Evolutionary conservation across 2,888 invertebrate genomes (phyloP).

Genomic region (Himalopsyche japonica): DNA sequence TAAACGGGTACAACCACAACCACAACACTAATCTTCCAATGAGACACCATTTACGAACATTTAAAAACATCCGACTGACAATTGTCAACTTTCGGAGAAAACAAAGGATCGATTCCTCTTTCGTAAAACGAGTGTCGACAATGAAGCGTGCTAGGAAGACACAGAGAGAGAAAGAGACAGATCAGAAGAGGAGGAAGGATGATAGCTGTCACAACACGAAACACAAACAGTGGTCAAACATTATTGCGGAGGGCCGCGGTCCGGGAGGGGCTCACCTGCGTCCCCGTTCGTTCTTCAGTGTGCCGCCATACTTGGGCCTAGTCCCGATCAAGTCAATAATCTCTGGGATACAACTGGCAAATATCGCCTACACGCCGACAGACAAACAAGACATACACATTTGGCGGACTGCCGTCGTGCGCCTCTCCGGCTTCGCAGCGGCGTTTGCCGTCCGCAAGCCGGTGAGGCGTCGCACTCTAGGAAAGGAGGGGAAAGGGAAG

Average conservation of each 20-base stretch:
- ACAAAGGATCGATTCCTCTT: slow-evolving; percentile 59
- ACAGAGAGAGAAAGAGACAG: slow-evolving; percentile 31
- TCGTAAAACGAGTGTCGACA: slow-evolving; percentile 60
- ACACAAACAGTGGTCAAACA: slow-evolving; percentile 61
- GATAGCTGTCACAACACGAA: slow-evolving; percentile 63
- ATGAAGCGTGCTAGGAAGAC: slow-evolving; percentile 63
- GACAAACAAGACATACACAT: slow-evolving; percentile 54
- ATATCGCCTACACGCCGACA: slow-evolving; percentile 91
- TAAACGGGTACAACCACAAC: slow-evolving; percentile 40
- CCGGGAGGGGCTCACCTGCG: slow-evolving; percentile 88
- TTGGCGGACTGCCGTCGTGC: slow-evolving; percentile 38
- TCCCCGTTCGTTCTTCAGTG: slow-evolving; percentile 99
- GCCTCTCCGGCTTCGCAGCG: not conserved
- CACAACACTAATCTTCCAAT: slow-evolving; percentile 41
- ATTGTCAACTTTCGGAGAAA: not conserved
- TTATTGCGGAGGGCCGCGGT: slow-evolving; percentile 51
- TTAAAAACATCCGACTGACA: slow-evolving; percentile 8
- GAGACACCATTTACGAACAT: slow-evolving; percentile 41
- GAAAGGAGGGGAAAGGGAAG: slow-evolving; percentile 13
- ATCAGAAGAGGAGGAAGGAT: slow-evolving; percentile 51
- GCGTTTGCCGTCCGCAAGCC: not conserved
- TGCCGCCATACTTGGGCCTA: slow-evolving; percentile 99
- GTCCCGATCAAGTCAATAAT: slow-evolving; percentile 99
- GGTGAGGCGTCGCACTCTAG: slow-evolving; percentile 24
- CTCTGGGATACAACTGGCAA: slow-evolving; percentile 99